phyloP scores from a whole-genome alignment of 1,140 invertebrate genomes.

The Pseudomyrmex flavicornis region DNA sequence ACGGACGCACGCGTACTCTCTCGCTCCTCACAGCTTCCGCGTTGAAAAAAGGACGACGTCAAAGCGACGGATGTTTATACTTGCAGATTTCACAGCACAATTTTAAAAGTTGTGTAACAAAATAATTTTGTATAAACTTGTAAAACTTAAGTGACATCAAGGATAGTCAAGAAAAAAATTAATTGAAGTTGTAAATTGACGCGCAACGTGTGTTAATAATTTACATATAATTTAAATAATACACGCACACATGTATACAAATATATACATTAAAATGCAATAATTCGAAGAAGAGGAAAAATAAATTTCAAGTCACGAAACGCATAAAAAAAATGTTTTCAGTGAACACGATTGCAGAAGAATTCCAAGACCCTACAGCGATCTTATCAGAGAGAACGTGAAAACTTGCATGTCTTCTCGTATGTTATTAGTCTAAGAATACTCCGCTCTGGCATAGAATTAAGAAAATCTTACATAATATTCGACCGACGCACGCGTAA shows the following conservation, averaged over 20 bases:
- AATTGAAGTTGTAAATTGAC: too few relatives aligned
- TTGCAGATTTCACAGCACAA: too few relatives aligned
- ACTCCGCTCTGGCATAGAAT: constrained; percentile 16
- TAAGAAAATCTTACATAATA: constrained; percentile 63
- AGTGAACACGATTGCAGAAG: not conserved
- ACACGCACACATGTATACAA: too few relatives aligned
- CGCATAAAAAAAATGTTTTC: not conserved
- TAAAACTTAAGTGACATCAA: too few relatives aligned
- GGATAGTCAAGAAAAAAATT: too few relatives aligned
- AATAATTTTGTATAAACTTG: too few relatives aligned
- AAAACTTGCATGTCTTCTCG: constrained; percentile 39
- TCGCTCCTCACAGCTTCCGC: not conserved
- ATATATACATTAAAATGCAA: too few relatives aligned
- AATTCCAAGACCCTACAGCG: not conserved
- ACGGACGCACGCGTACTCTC: constrained; percentile 64
- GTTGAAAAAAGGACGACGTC: not conserved
- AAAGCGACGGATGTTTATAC: constrained; percentile 7
- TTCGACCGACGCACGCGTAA: constrained; percentile 33
- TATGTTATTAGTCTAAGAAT: constrained; percentile 44
- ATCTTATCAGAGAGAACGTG: not conserved
- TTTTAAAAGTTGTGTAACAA: too few relatives aligned
- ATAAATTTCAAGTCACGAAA: too few relatives aligned
- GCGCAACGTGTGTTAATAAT: too few relatives aligned
- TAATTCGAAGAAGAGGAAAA: not conserved
- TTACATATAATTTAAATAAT: too few relatives aligned